Percentiles rank a stretch among this genome's conserved stretches.
Conservation (phyloP, 1,140 invertebrate species). For the Achroia grisella region DNA sequence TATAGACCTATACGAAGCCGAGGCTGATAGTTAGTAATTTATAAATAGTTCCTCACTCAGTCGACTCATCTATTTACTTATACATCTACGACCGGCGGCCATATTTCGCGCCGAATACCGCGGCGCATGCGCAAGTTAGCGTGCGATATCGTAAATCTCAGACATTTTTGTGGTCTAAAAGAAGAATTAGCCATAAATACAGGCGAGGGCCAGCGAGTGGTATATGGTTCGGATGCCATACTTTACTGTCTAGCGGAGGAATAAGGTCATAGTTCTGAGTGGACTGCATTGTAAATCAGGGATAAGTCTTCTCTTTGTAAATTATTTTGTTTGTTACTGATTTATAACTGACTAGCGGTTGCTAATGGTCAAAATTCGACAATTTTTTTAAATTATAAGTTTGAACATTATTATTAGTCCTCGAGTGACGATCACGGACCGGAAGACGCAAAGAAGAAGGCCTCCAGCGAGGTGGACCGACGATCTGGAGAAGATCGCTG, state of each 20-base stretch:
- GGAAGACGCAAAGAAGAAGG: no score
- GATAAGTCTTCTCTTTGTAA: no score
- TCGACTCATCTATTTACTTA: neutral
- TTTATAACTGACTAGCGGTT: neutral
- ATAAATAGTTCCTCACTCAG: neutral
- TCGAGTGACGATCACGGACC: no score
- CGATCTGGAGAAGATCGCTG: no score
- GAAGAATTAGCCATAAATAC: conserved; percentile 31
- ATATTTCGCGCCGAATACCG: conserved; percentile 21
- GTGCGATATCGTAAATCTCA: conserved; percentile 38
- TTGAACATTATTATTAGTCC: no score
- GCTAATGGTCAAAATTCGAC: no score
- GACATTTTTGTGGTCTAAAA: conserved; percentile 39
- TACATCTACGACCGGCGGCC: conserved; percentile 5
- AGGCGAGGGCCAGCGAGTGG: neutral
- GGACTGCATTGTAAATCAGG: neutral
- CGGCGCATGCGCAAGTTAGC: conserved; percentile 11
- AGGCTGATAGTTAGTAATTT: neutral
- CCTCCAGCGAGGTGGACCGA: no score
- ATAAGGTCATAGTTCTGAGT: conserved; percentile 2
- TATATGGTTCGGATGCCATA: neutral
- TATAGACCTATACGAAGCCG: neutral
- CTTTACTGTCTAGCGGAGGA: neutral
- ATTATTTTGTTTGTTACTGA: no score
- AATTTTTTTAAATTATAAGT: no score